A percentile compares a stretch with the other conserved stretches of the same genome.
Conservation (phyloP, 2,797 vertebrate genomes). For the Sparidentex hasta region DNA sequence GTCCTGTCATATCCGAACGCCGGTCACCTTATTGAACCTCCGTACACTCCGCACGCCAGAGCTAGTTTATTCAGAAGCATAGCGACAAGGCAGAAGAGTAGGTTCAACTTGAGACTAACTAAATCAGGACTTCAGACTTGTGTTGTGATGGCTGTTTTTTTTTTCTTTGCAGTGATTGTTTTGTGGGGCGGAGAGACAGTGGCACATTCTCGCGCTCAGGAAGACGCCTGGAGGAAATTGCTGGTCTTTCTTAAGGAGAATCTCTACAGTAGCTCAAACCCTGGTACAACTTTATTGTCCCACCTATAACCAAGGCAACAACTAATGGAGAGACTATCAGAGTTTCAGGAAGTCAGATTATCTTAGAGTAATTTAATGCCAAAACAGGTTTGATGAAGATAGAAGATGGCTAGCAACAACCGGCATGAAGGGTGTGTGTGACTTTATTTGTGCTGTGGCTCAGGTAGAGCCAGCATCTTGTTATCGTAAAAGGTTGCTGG, state of each 20-base stretch:
- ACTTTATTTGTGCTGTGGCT: no score
- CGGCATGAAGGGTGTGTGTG: no score
- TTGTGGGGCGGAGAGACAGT: slow-evolving; percentile 81
- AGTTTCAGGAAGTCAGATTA: no score
- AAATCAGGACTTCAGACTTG: not conserved
- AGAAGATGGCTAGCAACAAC: no score
- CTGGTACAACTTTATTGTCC: not conserved
- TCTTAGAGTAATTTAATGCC: no score
- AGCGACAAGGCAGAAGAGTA: fast-evolving
- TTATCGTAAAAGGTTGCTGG: no score
- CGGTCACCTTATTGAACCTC: slow-evolving; percentile 82
- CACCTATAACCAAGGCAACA: not conserved
- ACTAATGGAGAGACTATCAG: no score
- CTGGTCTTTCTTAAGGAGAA: slow-evolving; percentile 77
- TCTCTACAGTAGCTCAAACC: slow-evolving; percentile 43
- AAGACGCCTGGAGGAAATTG: slow-evolving; percentile 82
- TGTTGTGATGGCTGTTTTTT: not conserved
- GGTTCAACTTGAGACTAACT: not conserved
- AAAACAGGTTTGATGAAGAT: no score
- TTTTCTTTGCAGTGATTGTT: slow-evolving; percentile 59
- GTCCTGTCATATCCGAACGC: slow-evolving; percentile 74
- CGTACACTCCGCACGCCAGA: slow-evolving; percentile 65
- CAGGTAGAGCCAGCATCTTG: no score
- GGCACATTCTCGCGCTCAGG: slow-evolving; percentile 76
- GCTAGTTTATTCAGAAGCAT: slow-evolving; percentile 44